Evolutionary conservation across 1,140 invertebrate species (phyloP), one percentile per base, ranked within the genome.

Genomic region (Theocolax elegans): DNA sequence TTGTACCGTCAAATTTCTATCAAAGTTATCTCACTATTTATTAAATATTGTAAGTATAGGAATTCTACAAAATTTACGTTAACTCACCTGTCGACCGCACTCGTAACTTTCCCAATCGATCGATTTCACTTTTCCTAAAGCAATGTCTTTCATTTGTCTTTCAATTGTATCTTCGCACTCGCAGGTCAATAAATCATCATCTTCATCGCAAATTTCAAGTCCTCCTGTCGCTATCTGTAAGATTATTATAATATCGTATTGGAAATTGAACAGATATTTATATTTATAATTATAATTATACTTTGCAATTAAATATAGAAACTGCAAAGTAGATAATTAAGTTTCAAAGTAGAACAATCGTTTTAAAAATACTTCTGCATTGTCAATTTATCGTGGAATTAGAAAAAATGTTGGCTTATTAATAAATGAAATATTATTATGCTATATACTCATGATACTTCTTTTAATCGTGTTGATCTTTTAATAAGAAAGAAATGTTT

Each of bases 21-120:
- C n/a, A n/a, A n/a, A n/a, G n/a, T n/a, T n/a, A n/a, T n/a, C n/a
- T n/a, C n/a, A n/a, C n/a, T n/a, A n/a, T n/a, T n/a, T n/a, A n/a
- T n/a, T n/a, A n/a, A n/a, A n/a, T n/a, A n/a, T n/a, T n/a, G n/a
- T n/a, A n/a, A n/a, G n/a, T n/a, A n/a, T n/a, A n/a, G 4, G 35
- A 38, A 21, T 56, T 15, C 21, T 4, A 4, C 31, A 35, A 35
- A 6, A 35, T 35, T 35, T 23, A 0, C 19, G n/a, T n/a, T 15
- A 0, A 65, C 68, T 48, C 13, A 71, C 68, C 31, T 42, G 40
- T 7, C 51, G 60, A 19, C 68, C 68, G 1, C 2, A 2, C 13
- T 71, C 42, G 25, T 71, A 71, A 48, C 21, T 64, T 8, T 49
- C n/a, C 7, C 9, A 27, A 58, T 64, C 42, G 23, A 71, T 65